Evolutionary conservation across 2,888 invertebrate species (phyloP), one percentile per base, ranked within the genome.

Genomic region (Apodemia duryi): DNA sequence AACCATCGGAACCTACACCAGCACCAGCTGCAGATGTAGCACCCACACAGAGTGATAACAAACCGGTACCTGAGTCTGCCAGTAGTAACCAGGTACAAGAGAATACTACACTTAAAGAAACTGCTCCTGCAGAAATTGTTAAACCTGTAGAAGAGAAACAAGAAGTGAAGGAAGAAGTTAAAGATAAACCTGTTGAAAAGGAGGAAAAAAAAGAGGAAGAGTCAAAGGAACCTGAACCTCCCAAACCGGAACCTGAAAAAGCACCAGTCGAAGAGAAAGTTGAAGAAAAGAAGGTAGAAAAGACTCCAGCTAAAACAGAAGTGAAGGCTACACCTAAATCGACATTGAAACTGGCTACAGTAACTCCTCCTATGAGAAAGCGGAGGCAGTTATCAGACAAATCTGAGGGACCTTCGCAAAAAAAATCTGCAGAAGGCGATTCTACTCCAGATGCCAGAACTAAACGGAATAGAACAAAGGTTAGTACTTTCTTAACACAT

Each of bases 291-390:
- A 63, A 72, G 32, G 87, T 86, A 62, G 63, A 69, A 2, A 85
- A 85, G 66, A 69, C 72, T 61, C 75, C 77, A 28, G 73, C 76
- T 65, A 90, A 88, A 67, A 64, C 77, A 29, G 84, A 83, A 71
- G 69, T 76, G 5, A 92, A 89, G 70, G 74, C 77, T 32, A 82
- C 83, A 69, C 88, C 93, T 1, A 92, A 90, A 70, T 88, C 93
- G 1, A 93, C 93, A 5, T 73, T 93, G 73, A 93, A 93, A 74
- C 73, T 93, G 75, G 92, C 93, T 0, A 93, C 94, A 7, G 92
- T 92, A 46, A 93, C 93, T 28, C 93, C 93, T 1, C 92, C 93
- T 29, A 88, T 93, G 71, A 87, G 91, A 66, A 93, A 93, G 75
- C 83, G 94, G 73, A 92, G 94, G 77, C 89, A 93, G 64, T 85